Percentiles rank a stretch among this genome's conserved stretches.
Evolutionary conservation across 1,140 invertebrate genomes (phyloP).

Genomic region (Eriocheir sinensis): DNA sequence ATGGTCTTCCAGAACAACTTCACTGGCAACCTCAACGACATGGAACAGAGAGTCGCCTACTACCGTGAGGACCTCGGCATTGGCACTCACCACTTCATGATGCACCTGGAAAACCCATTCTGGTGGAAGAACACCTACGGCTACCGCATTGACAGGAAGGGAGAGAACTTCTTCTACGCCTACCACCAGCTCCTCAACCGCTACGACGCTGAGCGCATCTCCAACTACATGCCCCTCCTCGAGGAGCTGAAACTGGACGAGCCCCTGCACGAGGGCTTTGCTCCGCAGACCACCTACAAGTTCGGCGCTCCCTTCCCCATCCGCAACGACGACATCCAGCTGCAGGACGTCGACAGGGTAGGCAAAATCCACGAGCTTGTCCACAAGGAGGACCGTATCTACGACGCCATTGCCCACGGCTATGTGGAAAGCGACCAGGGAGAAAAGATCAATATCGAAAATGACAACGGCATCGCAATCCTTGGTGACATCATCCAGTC

Average conservation of each 20-base stretch:
- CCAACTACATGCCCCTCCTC: not conserved
- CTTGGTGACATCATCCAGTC: constrained; percentile 49
- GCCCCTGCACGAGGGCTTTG: constrained; percentile 28
- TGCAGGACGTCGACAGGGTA: constrained; percentile 37
- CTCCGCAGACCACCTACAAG: constrained; percentile 54
- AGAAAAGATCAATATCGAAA: constrained; percentile 29
- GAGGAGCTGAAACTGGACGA: constrained; percentile 3
- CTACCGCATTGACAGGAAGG: constrained; percentile 45
- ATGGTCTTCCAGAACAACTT: not conserved
- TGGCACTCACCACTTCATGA: constrained; percentile 42
- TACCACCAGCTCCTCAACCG: constrained; percentile 54
- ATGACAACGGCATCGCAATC: constrained; percentile 18
- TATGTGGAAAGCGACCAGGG: constrained; percentile 8
- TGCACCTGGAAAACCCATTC: constrained; percentile 56
- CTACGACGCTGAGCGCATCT: constrained; percentile 54
- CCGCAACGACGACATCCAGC: not conserved
- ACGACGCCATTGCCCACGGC: constrained; percentile 31
- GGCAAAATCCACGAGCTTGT: not conserved
- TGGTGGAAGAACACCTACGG: constrained; percentile 57
- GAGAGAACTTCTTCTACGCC: constrained; percentile 53
- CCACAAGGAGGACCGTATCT: not conserved
- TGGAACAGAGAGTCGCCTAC: constrained; percentile 52
- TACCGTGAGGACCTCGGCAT: constrained; percentile 48
- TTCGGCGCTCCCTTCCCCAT: constrained; percentile 32
- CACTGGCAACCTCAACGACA: constrained; percentile 41